Conservation (phyloP, 2,113 vertebrate genomes). For the Ammodytes marinus region DNA sequence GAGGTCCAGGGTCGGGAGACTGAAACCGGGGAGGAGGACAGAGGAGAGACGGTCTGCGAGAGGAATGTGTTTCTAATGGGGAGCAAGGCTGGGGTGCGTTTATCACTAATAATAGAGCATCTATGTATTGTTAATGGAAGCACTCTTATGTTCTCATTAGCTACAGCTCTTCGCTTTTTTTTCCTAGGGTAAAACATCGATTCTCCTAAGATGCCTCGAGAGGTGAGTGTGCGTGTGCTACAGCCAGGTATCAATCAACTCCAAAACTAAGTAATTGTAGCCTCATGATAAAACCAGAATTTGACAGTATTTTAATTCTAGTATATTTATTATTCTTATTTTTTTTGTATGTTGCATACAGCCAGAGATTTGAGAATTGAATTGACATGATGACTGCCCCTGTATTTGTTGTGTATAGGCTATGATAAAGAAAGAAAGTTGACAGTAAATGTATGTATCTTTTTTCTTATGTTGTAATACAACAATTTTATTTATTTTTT, state of each 20-base stretch:
- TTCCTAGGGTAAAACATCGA: slow-evolving; percentile 92
- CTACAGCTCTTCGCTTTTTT: neutral
- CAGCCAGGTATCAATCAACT: neutral
- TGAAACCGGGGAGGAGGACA: slow-evolving; percentile 44
- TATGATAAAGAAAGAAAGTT: no score
- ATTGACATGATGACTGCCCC: no score
- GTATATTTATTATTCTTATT: no score
- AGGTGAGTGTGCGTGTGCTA: slow-evolving; percentile 83
- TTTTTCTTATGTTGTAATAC: neutral
- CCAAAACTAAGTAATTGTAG: neutral
- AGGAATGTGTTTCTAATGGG: slow-evolving; percentile 92
- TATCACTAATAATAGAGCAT: fast-evolving
- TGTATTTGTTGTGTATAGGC: no score
- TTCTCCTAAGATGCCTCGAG: slow-evolving; percentile 94
- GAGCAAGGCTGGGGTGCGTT: slow-evolving; percentile 91
- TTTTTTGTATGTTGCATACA: no score
- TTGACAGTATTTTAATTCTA: no score
- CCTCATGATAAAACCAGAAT: no score
- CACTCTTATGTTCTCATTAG: neutral
- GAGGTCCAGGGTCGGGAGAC: slow-evolving; percentile 86
- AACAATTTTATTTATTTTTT: neutral
- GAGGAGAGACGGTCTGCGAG: slow-evolving; percentile 80
- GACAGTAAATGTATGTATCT: neutral
- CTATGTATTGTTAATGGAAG: neutral
- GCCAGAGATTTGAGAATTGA: no score